These are phyloP conservation scores for Scelioninae gen. 1 DNA, from an alignment of 2,888 invertebrate species.

Conservation along the genomic window DNA sequence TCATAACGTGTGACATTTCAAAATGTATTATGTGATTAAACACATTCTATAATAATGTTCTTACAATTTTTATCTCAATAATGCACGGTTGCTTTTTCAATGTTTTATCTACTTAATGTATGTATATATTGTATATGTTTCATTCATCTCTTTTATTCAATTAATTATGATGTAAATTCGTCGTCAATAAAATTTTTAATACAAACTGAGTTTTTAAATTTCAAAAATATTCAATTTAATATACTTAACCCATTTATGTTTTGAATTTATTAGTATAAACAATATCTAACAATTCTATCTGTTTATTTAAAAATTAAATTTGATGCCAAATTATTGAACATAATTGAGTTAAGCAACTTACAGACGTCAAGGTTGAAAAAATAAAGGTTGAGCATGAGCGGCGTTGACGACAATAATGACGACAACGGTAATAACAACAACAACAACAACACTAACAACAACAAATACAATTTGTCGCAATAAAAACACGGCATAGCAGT, in stretches of 20 bases:
- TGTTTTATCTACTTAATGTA: too few relatives aligned
- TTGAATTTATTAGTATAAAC: too few relatives aligned
- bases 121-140: background rate
- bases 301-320: background rate
- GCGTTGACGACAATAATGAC: conserved; percentile 41
- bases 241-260: background rate
- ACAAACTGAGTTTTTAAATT: background rate
- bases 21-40: conserved; percentile 42
- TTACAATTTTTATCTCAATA: background rate
- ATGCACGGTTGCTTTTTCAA: too few relatives aligned
- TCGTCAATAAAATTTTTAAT: background rate
- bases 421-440: conserved; percentile 51
- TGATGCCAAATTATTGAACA: background rate
- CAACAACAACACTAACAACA: conserved; percentile 66
- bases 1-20: conserved; percentile 44
- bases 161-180: too few relatives aligned
- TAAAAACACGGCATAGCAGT: conserved; percentile 61
- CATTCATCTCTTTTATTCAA: background rate
- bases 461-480: conserved; percentile 51
- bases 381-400: conserved; percentile 50
- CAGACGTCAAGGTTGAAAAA: conserved; percentile 4
- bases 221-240: background rate
- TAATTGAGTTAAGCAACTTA: background rate
- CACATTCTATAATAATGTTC: background rate
- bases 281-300: too few relatives aligned